Base-by-base conservation (phyloP, 2,888 invertebrate species). In the Sipha maydis region DNA sequence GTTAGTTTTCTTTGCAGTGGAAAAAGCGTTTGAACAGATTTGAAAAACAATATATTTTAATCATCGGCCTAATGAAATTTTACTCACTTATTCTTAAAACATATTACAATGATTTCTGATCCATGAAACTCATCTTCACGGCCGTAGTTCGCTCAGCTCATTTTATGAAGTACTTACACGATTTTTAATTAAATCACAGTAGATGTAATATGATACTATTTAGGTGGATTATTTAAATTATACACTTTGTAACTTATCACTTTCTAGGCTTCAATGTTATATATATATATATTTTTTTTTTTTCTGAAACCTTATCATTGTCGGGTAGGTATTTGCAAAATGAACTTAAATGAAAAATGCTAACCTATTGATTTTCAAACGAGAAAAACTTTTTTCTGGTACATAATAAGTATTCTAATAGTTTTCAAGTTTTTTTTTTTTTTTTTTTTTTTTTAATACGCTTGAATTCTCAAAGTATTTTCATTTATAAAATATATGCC, bases 321-420 rank as follows among this genome's bases (percentile, higher is more conserved):
- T 83, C 28, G 19, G n/a, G 54, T 38, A 56, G n/a, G 54, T 38
- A 56, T 73, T 56, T 56, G 73, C 56, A 56, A 83, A 83, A 75
- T 83, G 34, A 83, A 73, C 73, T 83, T 83, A 19, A 56, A 83
- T 75, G 83, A 83, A 83, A 83, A 83, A 83, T 73, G n/a, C 73
- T n/a, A 75, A 54, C 83, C 34, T 83, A 83, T 83, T 75, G 73
- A 83, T 75, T 83, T 83, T 56, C 19, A 75, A 71, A 83, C 71
- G 14, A 25, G 71, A 71, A 83, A 71, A 83, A 83, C 54, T 83
- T 82, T 69, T 83, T 38, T 19, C 17, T n/a, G 28, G 48, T n/a
- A 61, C 17, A 61, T 82, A 48, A 31, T 67, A 82, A 71, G 54
- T 19, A 83, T 73, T 73, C 54, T 83, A 34, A 73, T 83, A 56